Conservation (phyloP, 2,888 invertebrate species). For the Altica lythri region DNA sequence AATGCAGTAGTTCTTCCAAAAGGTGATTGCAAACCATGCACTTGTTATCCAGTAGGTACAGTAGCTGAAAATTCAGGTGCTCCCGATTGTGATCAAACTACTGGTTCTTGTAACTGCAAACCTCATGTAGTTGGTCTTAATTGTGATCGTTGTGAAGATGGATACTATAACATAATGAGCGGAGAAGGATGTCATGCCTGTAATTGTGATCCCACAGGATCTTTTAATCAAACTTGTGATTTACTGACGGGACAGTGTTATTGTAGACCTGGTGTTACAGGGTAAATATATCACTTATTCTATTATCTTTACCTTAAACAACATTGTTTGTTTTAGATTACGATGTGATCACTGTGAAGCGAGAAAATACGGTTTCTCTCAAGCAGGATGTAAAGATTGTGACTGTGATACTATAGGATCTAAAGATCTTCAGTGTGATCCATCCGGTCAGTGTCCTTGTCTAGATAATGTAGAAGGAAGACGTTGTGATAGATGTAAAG, state of each 20-base stretch:
- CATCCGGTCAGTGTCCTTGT: constrained; percentile 84
- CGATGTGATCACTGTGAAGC: constrained; percentile 80
- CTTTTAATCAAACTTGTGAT: constrained; percentile 84
- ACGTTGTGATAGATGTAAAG: constrained; percentile 94
- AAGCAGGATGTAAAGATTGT: constrained; percentile 80
- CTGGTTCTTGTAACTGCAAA: constrained; percentile 81
- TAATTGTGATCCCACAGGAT: constrained; percentile 87
- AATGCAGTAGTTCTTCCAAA: constrained; percentile 89
- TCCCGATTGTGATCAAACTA: constrained; percentile 77
- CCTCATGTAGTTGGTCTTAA: constrained; percentile 80
- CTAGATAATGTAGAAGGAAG: constrained; percentile 91
- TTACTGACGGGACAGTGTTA: constrained; percentile 83
- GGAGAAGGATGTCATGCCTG: constrained; percentile 87
- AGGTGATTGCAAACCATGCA: constrained; percentile 88
- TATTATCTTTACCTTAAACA: not conserved
- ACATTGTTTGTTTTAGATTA: constrained; percentile 56
- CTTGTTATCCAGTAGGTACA: constrained; percentile 86
- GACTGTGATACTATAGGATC: constrained; percentile 92
- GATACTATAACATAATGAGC: constrained; percentile 82
- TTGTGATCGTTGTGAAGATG: constrained; percentile 84
- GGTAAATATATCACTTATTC: constrained; percentile 57
- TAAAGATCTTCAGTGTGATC: constrained; percentile 85
- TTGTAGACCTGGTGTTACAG: constrained; percentile 88
- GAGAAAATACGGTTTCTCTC: constrained; percentile 82
- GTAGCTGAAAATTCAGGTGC: constrained; percentile 73